Evolutionary conservation across 2,113 vertebrate species (phyloP).

Genomic region (Rhynchomys soricoides): DNA sequence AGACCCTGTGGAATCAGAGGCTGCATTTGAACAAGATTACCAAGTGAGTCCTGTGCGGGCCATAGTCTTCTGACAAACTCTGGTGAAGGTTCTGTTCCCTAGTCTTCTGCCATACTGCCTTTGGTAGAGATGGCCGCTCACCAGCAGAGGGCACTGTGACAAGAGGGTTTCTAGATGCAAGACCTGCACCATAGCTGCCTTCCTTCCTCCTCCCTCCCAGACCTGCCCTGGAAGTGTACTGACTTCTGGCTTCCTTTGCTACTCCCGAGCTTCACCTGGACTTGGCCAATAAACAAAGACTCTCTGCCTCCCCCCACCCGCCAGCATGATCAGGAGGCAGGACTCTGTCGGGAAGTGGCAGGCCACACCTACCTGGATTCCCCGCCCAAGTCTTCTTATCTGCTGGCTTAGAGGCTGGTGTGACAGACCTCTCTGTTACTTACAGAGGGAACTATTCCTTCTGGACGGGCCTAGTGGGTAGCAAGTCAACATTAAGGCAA

Average conservation of each 20-base stretch:
- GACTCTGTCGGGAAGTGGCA: slow-evolving; percentile 35
- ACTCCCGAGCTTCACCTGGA: not conserved
- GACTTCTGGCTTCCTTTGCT: slow-evolving; percentile 15
- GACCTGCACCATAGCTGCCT: not conserved
- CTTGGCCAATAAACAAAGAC: slow-evolving; percentile 46
- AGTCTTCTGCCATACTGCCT: not conserved
- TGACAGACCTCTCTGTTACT: slow-evolving; percentile 23
- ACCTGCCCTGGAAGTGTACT: not conserved
- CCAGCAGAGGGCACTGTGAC: slow-evolving; percentile 63
- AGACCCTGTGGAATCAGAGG: not conserved
- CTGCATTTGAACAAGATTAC: not conserved
- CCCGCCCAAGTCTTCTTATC: slow-evolving; percentile 36
- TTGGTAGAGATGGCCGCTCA: not conserved
- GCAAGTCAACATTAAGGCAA: slow-evolving; percentile 13
- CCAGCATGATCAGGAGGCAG: not conserved
- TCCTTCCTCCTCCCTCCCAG: not conserved
- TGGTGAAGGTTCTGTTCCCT: not conserved
- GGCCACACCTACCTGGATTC: slow-evolving; percentile 53
- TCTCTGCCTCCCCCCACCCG: too few relatives aligned
- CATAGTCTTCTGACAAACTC: not conserved
- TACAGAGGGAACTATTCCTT: slow-evolving; percentile 23
- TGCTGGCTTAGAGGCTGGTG: not conserved
- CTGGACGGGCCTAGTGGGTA: not conserved
- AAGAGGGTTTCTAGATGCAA: not conserved
- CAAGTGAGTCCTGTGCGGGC: accelerated